phyloP scores from a whole-genome alignment of 2,113 vertebrate species.

The Laterallus jamaicensis region DNA sequence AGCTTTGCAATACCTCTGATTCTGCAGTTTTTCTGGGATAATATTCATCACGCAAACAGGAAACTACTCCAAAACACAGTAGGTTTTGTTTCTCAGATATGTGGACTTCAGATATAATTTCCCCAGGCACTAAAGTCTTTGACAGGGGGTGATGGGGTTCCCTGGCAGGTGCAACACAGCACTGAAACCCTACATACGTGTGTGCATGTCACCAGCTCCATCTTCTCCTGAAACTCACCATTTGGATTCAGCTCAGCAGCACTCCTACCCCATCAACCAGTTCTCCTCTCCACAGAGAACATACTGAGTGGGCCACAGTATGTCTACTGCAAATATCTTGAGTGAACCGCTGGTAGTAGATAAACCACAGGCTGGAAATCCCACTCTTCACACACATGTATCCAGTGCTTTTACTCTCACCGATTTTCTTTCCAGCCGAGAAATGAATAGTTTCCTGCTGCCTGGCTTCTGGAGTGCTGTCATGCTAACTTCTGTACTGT shows the following conservation, averaged over 20 bases:
- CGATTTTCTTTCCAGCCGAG: neutral
- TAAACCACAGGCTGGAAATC: neutral
- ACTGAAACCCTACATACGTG: fast-evolving
- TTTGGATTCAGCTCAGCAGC: neutral
- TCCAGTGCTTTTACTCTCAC: neutral
- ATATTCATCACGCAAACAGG: neutral
- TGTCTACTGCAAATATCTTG: neutral
- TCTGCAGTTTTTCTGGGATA: neutral
- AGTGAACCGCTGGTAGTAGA: neutral
- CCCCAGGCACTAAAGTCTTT: fast-evolving
- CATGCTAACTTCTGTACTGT: neutral
- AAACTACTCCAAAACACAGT: neutral
- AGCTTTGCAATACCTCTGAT: neutral
- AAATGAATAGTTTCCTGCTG: neutral
- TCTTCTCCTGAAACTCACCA: neutral
- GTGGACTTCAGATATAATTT: fast-evolving
- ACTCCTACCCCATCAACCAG: neutral
- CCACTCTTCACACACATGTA: neutral
- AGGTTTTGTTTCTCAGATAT: neutral
- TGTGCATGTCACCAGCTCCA: neutral
- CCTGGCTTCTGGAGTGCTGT: neutral
- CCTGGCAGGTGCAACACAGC: neutral
- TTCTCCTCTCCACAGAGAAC: neutral
- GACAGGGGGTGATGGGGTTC: neutral
- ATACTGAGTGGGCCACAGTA: fast-evolving